Conservation (phyloP, 1,140 invertebrate species). For the Drosophila prosaltans region DNA sequence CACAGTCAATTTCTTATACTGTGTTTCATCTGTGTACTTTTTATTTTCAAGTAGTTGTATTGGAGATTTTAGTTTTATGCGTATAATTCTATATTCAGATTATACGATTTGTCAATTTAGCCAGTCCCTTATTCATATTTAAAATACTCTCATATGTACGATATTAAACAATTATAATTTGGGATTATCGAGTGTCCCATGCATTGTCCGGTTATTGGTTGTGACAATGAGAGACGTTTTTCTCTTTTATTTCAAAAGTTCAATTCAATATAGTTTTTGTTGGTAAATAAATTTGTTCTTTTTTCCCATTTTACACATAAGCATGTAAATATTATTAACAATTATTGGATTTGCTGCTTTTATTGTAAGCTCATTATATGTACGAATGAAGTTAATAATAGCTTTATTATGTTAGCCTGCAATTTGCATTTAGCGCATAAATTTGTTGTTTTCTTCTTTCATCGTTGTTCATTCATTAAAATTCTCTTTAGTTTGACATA, state of each 20-base stretch:
- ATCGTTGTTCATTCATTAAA: conserved; percentile 54
- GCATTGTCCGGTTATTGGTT: conserved; percentile 9
- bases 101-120: conserved; percentile 66
- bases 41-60: conserved; percentile 21
- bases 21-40: conserved; percentile 52
- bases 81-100: conserved; percentile 1
- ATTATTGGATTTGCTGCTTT: conserved; percentile 42
- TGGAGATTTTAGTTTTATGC: background rate
- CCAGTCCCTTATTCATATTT: conserved; percentile 55
- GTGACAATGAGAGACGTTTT: conserved; percentile 20
- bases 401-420: conserved; percentile 32
- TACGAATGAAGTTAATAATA: conserved; percentile 49
- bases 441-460: conserved; percentile 26
- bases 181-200: conserved; percentile 18
- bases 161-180: conserved; percentile 56
- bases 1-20: conserved; percentile 66
- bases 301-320: conserved; percentile 31
- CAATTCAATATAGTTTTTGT: conserved; percentile 52
- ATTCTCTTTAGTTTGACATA: conserved; percentile 58
- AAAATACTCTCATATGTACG: conserved; percentile 60
- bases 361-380: conserved; percentile 68
- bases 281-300: conserved; percentile 48
- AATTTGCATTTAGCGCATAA: conserved; percentile 35
- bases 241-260: conserved; percentile 47
- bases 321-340: conserved; percentile 64